A percentile compares a stretch with the other conserved stretches of the same genome.
Conservation (phyloP, 2,888 invertebrate species). For the Cosmopolites sordidus region DNA sequence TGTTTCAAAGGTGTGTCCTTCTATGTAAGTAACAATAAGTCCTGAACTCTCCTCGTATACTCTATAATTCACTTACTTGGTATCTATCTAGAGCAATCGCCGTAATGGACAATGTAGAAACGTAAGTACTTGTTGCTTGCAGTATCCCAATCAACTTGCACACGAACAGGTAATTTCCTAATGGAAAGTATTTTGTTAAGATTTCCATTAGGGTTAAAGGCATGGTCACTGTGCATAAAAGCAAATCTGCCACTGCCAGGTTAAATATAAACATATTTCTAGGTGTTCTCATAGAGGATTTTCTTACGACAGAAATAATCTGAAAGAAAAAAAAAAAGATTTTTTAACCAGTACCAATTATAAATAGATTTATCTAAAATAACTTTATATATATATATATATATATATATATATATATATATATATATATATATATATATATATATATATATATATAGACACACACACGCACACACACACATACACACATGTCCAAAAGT, state of each 20-base stretch:
- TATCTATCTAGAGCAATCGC: constrained; percentile 85
- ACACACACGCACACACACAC: too few species aligned
- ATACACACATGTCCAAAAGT: too few species aligned
- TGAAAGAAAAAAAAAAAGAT: constrained; percentile 34
- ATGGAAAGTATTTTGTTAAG: constrained; percentile 79
- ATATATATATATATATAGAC: too few species aligned
- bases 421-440: too few species aligned
- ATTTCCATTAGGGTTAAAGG: constrained; percentile 86
- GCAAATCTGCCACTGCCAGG: constrained; percentile 78
- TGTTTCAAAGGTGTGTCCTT: too few species aligned
- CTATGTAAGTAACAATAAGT: too few species aligned
- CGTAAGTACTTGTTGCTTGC: constrained; percentile 87
- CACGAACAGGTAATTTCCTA: constrained; percentile 70
- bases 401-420: too few species aligned
- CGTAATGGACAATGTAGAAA: constrained; percentile 89
- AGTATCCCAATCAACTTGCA: constrained; percentile 85
- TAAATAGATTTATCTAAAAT: too few species aligned
- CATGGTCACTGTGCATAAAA: constrained; percentile 85
- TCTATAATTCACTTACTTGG: constrained; percentile 64
- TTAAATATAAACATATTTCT: constrained; percentile 92
- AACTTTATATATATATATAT: too few species aligned
- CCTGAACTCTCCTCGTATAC: too few species aligned
- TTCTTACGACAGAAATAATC: constrained; percentile 66
- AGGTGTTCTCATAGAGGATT: constrained; percentile 85
- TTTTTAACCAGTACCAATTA: too few species aligned